Base-by-base conservation (phyloP, 2,888 invertebrate species). In the Caenorhabditis zanzibari region DNA sequence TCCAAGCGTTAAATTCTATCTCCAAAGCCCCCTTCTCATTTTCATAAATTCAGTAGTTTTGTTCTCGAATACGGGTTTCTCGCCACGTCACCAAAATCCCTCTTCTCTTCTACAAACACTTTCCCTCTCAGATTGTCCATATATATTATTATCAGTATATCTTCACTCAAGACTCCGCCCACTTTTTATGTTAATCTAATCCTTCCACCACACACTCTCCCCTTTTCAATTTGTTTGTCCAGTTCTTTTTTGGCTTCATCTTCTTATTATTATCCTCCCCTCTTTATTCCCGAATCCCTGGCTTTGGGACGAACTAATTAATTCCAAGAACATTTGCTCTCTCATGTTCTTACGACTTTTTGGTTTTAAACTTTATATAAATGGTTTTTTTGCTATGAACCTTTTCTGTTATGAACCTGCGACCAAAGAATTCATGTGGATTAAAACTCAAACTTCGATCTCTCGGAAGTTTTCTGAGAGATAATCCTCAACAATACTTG, bases 221-320 rank as follows among this genome's bases (percentile, higher is more conserved):
- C 66, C n/a, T 66, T 66, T 66, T 28, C 63, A 66, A 49, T 66
- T 66, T 66, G 66, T 52, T 66, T 66, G 49, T 47, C 52, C 66
- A 52, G 47, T 35, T 19, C 22, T 66, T 66, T 52, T 44, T 64
- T 66, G 49, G 52, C 66, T 52, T 66, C 49, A 32, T 49, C 47
- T 49, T 24, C 35, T 66, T 54, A 22, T 54, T 26, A 24, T 12
- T 22, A n/a, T 52, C 14, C 22, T 54, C 22, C 5, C 26, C 54
- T 26, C 12, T 54, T 54, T 54, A 2, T 10, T 26, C 24, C 52
- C 6, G 32, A 44, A 52, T 66, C 52, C 52, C 19, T 19, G 61
- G 61, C 61, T 61, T 52, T 49, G 66, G 66, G 66, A 66, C 52
- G 22, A 66, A 35, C 66, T 66, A 52, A 66, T 66, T 66, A 66